Base-by-base conservation (phyloP, 2,113 vertebrate genomes). In the Azemiops feae region DNA sequence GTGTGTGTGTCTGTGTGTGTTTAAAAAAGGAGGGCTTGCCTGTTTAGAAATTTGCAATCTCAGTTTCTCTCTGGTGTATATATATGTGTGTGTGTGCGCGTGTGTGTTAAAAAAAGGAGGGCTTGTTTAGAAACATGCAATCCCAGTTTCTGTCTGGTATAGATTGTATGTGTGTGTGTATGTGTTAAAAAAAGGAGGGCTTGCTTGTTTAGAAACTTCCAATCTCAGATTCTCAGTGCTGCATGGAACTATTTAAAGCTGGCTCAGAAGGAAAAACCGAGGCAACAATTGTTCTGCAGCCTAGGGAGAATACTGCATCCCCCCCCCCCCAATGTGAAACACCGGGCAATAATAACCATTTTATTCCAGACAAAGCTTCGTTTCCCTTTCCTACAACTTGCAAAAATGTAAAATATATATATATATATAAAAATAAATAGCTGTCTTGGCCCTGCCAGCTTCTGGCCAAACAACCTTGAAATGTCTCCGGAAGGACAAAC, bases 201-300 rank as follows among this genome's bases (percentile, higher is more conserved):
- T 9, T 74, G 43, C 90, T 95, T 93, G 53, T 92, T 88, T 27
- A 90, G 94, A 34, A 0, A 47, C 57, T 25, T 91, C 64, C 64
- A 94, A 55, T 8, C 53, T 45, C 43, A 45, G 43, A 3, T 45
- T 45, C 43, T 50, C 47, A 50, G 7, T 34, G 64, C 64, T 34
- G 14, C 64, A 74, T 34, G n/a, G 64, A 74, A 74, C 30, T 34
- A 16, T 74, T 50, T 74, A 34, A 34, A 74, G 14, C 5, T 1
- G 5, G 4, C n/a, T 5, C n/a, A 74, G 69, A 74, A 74, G 16
- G 14, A 34, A 20, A n/a, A 7, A 57, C 55, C 0, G n/a, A 74
- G n/a, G 14, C n/a, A 34, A 74, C 69, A 18, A 39, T 74, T 18
- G 14, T 74, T 34, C 18, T 74, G 69, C n/a, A 74, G 5, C 2